Evolutionary conservation across 2,888 invertebrate genomes (phyloP), one percentile per base, ranked within the genome.

Genomic region (Ectemnius lituratus): DNA sequence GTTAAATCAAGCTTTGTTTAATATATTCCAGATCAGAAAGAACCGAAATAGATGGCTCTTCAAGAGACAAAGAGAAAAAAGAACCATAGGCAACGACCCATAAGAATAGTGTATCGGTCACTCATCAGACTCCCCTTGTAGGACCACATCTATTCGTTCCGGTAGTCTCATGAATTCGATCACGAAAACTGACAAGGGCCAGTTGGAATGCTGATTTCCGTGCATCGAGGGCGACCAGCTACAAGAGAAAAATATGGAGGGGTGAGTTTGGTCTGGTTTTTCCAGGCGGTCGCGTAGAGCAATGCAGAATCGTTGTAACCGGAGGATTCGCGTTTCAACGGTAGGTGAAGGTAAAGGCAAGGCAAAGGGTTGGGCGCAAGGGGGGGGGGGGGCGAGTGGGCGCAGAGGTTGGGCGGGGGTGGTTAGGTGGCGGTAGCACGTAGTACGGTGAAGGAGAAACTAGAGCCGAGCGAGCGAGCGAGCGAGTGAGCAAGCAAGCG

Each of bases 291-390:
- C 52, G 52, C 18, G 6, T 52, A 16, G 16, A 37, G 37, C 8
- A 37, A 6, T 37, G 37, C 8, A 37, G 37, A 37, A 37, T 37
- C 37, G 37, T 4, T 64, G 75, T 72, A 69, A 77, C 63, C 71
- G 62, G 76, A 77, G 68, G 71, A 75, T 60, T 28, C 68, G 49
- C 37, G 68, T 65, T 70, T 68, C 67, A 8, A 46, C 16, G 37
- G 82, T 83, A 85, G 63, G 56, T 1, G 60, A 76, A 66, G 74
- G 70, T 67, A 76, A 72, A 68, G 74, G 59, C 64, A 70, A 75
- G 68, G 71, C 28, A 62, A 71, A 62, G 67, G 70, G 66, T 49
- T 62, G 27, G 52, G 14, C 20, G 28, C 52, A 62, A 45, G 46
- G 16, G 47, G 62, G 52, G 62, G 14, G 11, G 6, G 14, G 61